Base-by-base conservation (phyloP, 1,140 invertebrate genomes). In the Bombus polaris region DNA sequence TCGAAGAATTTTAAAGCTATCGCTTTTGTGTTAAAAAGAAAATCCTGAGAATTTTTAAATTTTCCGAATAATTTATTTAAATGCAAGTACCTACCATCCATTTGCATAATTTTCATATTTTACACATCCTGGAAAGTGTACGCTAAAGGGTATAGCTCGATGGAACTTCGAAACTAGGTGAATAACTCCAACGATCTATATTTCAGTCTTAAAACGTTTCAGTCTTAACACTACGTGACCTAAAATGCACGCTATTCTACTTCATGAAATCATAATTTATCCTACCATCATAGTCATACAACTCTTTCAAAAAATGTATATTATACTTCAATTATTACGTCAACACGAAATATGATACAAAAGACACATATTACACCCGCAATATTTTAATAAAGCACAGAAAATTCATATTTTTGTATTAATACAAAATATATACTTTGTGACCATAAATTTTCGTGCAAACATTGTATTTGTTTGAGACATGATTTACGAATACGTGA, bases 161-260 rank as follows among this genome's bases (percentile, higher is more conserved):
- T 71, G 25, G 70, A 71, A 71, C 70, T 71, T 71, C 22, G 70
- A 71, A 71, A 71, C 37, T 71, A 13, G 70, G 70, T 42, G 70
- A 71, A 71, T 71, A 71, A 71, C 70, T 71, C 28, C 70, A n/a
- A 28, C 37, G 70, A 42, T 71, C 70, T 71, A 71, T 71, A 71
- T 71, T 71, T n/a, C 39, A 42, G 70, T 71, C 70, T 42, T 37
- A 42, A 42, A 71, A 71, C 28, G 25, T 32, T 66, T 66, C 65
- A 35, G 32, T 18, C n/a, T 66, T 71, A 28, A 37, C 18, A 42
- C 12, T 39, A 42, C 3, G 9, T 42, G 28, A 42, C 70, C 70
- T 35, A 71, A 25, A 71, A 42, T 42, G 10, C 47, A 53, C 47
- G 47, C 47, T 10, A 42, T 42, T 71, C 39, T 39, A 37, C 68